These are phyloP conservation scores for Coenonympha glycerion DNA, from an alignment of 2,888 invertebrate species.

Conservation along the genomic window DNA sequence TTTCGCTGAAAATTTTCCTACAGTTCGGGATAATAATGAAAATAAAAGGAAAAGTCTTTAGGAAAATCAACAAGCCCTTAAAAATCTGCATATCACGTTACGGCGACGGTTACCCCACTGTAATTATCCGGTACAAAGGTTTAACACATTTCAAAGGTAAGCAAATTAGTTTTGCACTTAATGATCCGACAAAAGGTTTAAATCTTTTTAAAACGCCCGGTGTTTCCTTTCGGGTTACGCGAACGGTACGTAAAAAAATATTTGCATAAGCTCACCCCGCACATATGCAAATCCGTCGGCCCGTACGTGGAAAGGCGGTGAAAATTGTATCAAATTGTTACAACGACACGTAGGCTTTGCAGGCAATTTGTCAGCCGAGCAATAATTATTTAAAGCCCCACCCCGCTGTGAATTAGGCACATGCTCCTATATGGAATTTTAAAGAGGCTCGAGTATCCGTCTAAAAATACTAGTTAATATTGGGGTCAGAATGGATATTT, in stretches of 20 bases:
- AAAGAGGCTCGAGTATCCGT: slow-evolving; percentile 19
- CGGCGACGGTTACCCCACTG: slow-evolving; percentile 55
- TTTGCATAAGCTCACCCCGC: slow-evolving; percentile 70
- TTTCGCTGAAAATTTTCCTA: background rate
- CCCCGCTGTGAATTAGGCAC: slow-evolving; percentile 43
- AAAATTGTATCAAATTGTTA: slow-evolving; percentile 75
- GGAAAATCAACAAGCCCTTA: slow-evolving; percentile 25
- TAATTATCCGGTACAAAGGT: slow-evolving; percentile 70
- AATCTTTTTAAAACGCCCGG: slow-evolving; percentile 74
- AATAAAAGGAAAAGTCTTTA: slow-evolving; percentile 10
- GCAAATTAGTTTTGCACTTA: slow-evolving; percentile 76
- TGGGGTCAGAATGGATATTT: no score
- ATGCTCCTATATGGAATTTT: slow-evolving; percentile 32
- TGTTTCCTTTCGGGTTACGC: slow-evolving; percentile 67
- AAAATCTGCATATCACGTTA: slow-evolving; percentile 70
- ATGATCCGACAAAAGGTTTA: slow-evolving; percentile 76
- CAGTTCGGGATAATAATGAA: background rate
- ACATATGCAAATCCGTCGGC: slow-evolving; percentile 67
- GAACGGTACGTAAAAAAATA: slow-evolving; percentile 71
- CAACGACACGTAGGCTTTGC: slow-evolving; percentile 64
- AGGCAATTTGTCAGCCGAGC: slow-evolving; percentile 71
- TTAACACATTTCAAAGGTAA: slow-evolving; percentile 75
- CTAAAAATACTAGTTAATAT: no score
- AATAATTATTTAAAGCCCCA: slow-evolving; percentile 67
- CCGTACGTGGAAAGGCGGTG: slow-evolving; percentile 63